Evolutionary conservation across 2,797 vertebrate species (phyloP).

Genomic region (Acanthurus leucopareius): DNA sequence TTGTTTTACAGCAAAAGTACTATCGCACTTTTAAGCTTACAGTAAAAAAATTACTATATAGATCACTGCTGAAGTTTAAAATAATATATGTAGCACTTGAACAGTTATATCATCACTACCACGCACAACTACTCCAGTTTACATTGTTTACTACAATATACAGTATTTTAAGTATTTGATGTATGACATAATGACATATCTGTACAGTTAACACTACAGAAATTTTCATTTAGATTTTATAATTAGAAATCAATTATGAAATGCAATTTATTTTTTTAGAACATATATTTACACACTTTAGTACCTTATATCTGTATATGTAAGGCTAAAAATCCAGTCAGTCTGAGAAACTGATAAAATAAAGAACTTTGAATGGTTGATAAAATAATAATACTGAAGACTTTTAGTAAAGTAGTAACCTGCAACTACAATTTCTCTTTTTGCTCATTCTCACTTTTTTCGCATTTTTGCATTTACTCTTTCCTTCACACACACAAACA

Average conservation of each 20-base stretch:
- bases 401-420: background rate
- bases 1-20: background rate
- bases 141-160: background rate
- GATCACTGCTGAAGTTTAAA: background rate
- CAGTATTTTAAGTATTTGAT: background rate
- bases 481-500: background rate
- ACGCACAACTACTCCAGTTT: background rate
- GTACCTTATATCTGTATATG: background rate
- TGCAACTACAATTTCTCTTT: background rate
- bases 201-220: background rate
- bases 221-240: background rate
- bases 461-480: background rate
- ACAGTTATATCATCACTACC: background rate
- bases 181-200: background rate
- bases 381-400: background rate
- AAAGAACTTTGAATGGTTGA: background rate
- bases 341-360: too few relatives aligned
- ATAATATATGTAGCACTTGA: background rate
- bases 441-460: background rate
- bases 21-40: background rate
- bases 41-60: background rate
- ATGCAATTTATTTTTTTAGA: too few relatives aligned
- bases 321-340: background rate
- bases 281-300: background rate
- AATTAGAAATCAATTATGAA: too few relatives aligned